phyloP scores from a whole-genome alignment of 2,113 vertebrate genomes.

The Sebastes fasciatus region DNA sequence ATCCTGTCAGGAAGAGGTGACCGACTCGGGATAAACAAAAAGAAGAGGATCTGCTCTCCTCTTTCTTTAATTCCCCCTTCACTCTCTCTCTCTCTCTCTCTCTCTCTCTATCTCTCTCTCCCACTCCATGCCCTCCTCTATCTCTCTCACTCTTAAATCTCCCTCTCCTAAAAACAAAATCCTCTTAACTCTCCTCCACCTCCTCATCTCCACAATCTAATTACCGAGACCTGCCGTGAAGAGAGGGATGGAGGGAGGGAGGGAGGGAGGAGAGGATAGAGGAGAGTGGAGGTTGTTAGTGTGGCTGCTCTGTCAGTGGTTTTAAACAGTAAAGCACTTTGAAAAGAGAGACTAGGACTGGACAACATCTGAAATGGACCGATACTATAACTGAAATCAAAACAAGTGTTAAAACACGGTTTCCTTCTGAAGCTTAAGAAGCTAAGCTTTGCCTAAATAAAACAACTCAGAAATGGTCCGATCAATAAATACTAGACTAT shows the following conservation, averaged over 20 bases:
- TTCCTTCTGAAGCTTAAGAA: no score
- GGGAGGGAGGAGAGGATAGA: slow-evolving; percentile 11
- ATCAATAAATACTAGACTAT: no score
- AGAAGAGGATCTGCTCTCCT: slow-evolving; percentile 50
- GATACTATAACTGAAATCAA: no score
- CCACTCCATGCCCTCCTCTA: slow-evolving; percentile 17
- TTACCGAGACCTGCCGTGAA: slow-evolving; percentile 73
- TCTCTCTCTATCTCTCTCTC: slow-evolving; percentile 24
- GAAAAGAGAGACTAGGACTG: background rate
- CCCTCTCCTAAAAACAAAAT: slow-evolving; percentile 74
- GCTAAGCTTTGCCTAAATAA: no score
- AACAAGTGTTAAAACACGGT: no score
- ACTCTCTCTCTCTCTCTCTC: slow-evolving; percentile 22
- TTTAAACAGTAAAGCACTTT: slow-evolving; percentile 38
- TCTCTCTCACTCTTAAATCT: slow-evolving; percentile 67
- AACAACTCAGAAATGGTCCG: no score
- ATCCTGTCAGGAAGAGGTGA: slow-evolving; percentile 32
- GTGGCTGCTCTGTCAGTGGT: slow-evolving; percentile 13
- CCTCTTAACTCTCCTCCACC: slow-evolving; percentile 75
- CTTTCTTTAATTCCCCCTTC: slow-evolving; percentile 45
- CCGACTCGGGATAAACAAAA: slow-evolving; percentile 57
- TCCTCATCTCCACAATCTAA: slow-evolving; percentile 77
- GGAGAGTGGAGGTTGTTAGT: slow-evolving; percentile 47
- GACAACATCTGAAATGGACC: background rate
- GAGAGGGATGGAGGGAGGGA: slow-evolving; percentile 50